These are phyloP conservation scores for Xiphophorus maculatus DNA, from an alignment of 2,113 vertebrate genomes.

Conservation along the genomic window DNA sequence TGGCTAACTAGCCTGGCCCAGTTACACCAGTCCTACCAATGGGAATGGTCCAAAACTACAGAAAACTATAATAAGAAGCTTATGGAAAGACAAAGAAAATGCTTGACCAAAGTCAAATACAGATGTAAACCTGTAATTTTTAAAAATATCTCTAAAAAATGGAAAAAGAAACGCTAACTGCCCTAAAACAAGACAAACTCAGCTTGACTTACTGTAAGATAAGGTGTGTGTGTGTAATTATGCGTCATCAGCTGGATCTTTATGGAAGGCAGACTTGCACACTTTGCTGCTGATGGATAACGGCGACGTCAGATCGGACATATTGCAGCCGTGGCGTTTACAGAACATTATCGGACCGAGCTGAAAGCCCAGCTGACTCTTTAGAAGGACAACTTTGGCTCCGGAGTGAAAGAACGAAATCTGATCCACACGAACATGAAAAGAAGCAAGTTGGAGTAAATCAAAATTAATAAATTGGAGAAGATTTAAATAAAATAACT, in stretches of 20 bases:
- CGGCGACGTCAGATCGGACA: conserved; percentile 30
- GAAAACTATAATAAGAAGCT: not conserved
- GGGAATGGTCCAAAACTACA: not conserved
- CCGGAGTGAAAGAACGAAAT: not conserved
- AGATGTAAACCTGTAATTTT: not conserved
- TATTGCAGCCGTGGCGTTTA: conserved; percentile 46
- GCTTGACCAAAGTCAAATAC: not conserved
- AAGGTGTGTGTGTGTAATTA: not conserved
- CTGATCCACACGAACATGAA: not conserved
- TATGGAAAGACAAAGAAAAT: not conserved
- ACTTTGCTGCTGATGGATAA: conserved; percentile 17
- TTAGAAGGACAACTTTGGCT: not conserved
- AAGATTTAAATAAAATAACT: too few relatives aligned
- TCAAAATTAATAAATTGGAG: not conserved
- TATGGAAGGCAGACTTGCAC: not conserved
- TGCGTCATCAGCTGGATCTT: not conserved
- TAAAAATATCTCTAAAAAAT: too few relatives aligned
- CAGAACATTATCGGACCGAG: conserved; percentile 30
- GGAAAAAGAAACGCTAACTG: not conserved
- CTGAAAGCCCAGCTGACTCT: conserved; percentile 19
- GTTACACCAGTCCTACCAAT: not conserved
- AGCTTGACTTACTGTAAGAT: not conserved
- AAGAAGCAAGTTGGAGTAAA: not conserved
- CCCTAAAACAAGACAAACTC: too few relatives aligned
- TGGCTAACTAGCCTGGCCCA: too few relatives aligned